phyloP scores from a whole-genome alignment of 2,888 invertebrate genomes.

The Drosophila rellima region DNA sequence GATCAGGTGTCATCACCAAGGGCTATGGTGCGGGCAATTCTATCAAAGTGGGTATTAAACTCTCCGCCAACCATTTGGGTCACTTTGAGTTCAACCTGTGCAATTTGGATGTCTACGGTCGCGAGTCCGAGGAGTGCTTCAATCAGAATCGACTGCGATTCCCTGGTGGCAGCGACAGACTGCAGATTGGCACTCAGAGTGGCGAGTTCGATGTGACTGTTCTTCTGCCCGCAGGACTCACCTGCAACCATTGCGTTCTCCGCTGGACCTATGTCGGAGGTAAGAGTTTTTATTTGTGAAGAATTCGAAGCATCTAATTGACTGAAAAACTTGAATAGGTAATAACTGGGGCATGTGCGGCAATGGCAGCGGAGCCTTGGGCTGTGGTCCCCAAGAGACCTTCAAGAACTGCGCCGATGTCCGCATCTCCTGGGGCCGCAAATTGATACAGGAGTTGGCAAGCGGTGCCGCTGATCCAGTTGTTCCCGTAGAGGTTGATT shows the following conservation, averaged over 20 bases:
- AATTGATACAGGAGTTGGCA: slow-evolving; percentile 40
- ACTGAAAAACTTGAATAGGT: slow-evolving; percentile 60
- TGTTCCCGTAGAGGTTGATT: slow-evolving; percentile 22
- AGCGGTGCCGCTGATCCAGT: slow-evolving; percentile 9
- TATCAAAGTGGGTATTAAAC: slow-evolving; percentile 78
- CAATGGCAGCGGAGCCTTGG: slow-evolving; percentile 83
- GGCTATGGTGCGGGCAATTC: slow-evolving; percentile 75
- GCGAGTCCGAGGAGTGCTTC: slow-evolving; percentile 87
- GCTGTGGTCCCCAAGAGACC: slow-evolving; percentile 87
- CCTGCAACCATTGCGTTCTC: slow-evolving; percentile 87
- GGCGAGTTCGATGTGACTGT: slow-evolving; percentile 80
- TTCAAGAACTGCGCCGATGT: slow-evolving; percentile 87
- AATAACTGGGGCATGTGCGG: slow-evolving; percentile 87
- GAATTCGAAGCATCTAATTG: not conserved
- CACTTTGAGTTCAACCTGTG: slow-evolving; percentile 87
- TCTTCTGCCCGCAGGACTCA: slow-evolving; percentile 85
- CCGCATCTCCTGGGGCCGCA: slow-evolving; percentile 68
- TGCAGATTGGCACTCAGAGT: slow-evolving; percentile 59
- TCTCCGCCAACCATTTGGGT: slow-evolving; percentile 87
- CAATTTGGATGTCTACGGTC: slow-evolving; percentile 84
- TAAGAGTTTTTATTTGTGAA: slow-evolving; percentile 14
- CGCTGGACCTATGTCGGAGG: slow-evolving; percentile 87
- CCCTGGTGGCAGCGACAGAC: slow-evolving; percentile 77
- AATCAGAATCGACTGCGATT: slow-evolving; percentile 83
- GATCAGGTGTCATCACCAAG: slow-evolving; percentile 86